A percentile compares a stretch with the other conserved stretches of the same genome.
These are phyloP conservation scores for Gallinago solitaria DNA, from an alignment of 2,797 vertebrate species.

Conservation along the genomic window DNA sequence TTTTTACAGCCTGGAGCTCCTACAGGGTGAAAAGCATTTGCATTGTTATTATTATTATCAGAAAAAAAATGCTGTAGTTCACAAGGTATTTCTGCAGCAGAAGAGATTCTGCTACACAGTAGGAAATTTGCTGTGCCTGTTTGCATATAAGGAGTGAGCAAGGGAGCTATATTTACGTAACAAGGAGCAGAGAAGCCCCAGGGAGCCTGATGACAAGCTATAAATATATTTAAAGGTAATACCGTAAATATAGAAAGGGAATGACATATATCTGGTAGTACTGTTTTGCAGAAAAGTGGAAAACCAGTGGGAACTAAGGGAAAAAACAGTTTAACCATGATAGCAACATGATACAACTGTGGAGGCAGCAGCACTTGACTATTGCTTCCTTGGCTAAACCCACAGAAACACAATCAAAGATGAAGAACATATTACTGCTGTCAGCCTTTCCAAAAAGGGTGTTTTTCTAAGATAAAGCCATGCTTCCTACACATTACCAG, in stretches of 20 bases:
- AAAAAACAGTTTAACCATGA: neutral
- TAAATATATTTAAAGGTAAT: conserved; percentile 1
- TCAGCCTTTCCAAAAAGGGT: neutral
- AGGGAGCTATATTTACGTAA: neutral
- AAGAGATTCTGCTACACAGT: neutral
- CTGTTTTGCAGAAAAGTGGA: neutral
- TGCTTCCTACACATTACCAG: neutral
- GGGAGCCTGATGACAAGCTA: neutral
- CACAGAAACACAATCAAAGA: neutral
- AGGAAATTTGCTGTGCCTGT: neutral
- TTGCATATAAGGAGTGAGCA: neutral
- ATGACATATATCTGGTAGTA: neutral
- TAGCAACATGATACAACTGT: neutral
- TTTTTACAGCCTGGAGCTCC: neutral
- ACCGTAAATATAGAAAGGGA: neutral
- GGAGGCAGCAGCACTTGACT: neutral
- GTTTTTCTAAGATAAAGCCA: neutral
- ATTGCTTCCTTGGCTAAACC: neutral
- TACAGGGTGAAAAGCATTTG: neutral
- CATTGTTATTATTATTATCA: neutral
- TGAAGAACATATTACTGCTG: accelerated
- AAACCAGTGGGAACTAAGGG: neutral
- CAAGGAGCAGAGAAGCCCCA: neutral
- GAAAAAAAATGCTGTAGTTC: neutral
- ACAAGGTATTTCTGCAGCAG: neutral